Conservation (phyloP, 2,888 invertebrate species). For the Endotricha flammealis region DNA sequence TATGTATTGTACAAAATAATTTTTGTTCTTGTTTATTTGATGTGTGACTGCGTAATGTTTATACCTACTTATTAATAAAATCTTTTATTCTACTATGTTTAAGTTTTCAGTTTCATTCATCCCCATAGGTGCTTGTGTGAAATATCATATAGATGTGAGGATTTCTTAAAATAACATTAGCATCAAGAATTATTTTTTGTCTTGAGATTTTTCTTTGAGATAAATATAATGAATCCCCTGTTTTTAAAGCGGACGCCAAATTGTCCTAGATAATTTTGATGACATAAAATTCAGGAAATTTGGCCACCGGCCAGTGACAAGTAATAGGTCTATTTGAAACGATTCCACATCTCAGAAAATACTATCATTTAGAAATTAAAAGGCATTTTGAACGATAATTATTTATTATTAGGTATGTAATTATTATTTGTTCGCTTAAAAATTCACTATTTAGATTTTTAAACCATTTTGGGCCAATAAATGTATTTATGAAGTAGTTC, state of each 20-base stretch:
- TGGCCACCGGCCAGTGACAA: conserved; percentile 55
- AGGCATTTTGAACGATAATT: conserved; percentile 37
- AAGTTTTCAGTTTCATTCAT: conserved; percentile 24
- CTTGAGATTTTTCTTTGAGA: conserved; percentile 51
- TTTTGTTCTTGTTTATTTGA: conserved; percentile 67
- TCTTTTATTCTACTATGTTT: conserved; percentile 64
- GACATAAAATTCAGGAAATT: conserved; percentile 59
- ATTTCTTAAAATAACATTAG: conserved; percentile 42
- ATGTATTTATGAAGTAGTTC: conserved; percentile 12
- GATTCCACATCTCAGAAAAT: conserved; percentile 31
- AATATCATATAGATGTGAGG: too few species aligned
- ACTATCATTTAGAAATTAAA: conserved; percentile 26
- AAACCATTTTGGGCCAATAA: conserved; percentile 23
- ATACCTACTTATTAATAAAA: conserved; percentile 75
- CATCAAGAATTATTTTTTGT: conserved; percentile 41
- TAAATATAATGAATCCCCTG: conserved; percentile 62
- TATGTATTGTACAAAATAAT: conserved; percentile 73
- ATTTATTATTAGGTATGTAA: conserved; percentile 55
- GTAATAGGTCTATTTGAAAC: conserved; percentile 53
- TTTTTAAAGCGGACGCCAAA: conserved; percentile 67
- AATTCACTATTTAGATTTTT: conserved; percentile 30
- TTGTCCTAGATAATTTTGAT: conserved; percentile 72
- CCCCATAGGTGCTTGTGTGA: too few species aligned
- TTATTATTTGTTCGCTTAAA: conserved; percentile 55
- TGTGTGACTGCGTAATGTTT: conserved; percentile 73